Base-by-base conservation (phyloP, 37 sponge, comb jelly and placozoan species). In the Spongilla lacustris region DNA sequence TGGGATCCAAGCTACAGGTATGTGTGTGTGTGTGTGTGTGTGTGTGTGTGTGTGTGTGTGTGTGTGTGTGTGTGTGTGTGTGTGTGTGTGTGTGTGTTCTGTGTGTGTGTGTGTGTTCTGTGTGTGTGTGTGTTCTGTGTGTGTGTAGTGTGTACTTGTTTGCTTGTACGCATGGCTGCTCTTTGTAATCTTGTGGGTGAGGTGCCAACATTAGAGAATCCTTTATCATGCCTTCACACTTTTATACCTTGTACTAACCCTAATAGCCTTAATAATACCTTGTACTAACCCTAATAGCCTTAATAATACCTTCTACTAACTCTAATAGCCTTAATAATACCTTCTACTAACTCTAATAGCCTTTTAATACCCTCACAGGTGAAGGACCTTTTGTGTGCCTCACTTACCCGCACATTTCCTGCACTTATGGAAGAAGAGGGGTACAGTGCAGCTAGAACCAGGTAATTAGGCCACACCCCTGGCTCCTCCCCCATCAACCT, bases 1-100 rank as follows among this genome's bases (percentile, higher is more conserved):
- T 86, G 6, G 80, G 86, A 41, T 23, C 73, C 35, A 86, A 84
- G 84, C 68, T 84, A 10, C 84, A 84, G 78, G 78, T 79, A 36
- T 30, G 58, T 79, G 36, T 19, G 66, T 67, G 78, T 67, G 41
- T 46, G 83, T 72, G 29, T 46, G 33, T 27, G 46, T 46, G 71
- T 68, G 70, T 68, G 85, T 71, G 36, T 67, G 78, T 67, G 25
- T 67, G 70, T 68, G 69, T 48, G 85, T 26, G 75, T 66, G 81
- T 23, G 81, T 74, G 75, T 67, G 87, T 74, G 76, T 74, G 81
- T 73, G 72, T 74, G 81, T 81, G 74, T 41, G 68, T 72, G 81
- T 87, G 87, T 80, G 76, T 87, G 81, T 74, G 72, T 25, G 74
- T 32, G 74, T 31, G 67, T 80, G 36, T 31, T 23, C 19, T 69